Percentiles rank a stretch among this genome's conserved stretches.
Evolutionary conservation across 2,113 vertebrate species (phyloP).

Genomic region (Mormoops blainvillei): DNA sequence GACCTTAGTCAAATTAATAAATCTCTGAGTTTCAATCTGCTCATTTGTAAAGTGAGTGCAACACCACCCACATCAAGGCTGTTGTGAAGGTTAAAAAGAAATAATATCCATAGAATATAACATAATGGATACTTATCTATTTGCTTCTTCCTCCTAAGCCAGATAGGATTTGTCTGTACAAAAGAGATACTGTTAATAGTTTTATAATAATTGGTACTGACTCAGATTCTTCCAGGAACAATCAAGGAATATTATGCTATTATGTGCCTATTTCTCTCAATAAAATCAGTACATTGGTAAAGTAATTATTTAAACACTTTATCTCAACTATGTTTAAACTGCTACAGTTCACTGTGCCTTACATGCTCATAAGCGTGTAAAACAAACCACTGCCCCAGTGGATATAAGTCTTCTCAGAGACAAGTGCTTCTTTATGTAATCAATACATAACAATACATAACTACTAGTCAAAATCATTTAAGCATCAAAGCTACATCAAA

Average conservation of each 20-base stretch:
- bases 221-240: constrained; percentile 3
- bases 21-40: neutral
- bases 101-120: neutral
- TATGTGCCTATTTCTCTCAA: neutral
- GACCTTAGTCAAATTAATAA: constrained; percentile 9
- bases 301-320: constrained; percentile 20
- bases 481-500: neutral
- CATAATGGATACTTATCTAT: neutral
- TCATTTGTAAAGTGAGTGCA: neutral
- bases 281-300: constrained; percentile 14
- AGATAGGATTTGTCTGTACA: neutral
- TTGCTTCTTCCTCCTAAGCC: constrained; percentile 7
- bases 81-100: constrained; percentile 4
- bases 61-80: neutral
- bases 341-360: neutral
- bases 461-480: constrained; percentile 8
- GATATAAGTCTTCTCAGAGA: neutral
- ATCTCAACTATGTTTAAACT: constrained; percentile 2
- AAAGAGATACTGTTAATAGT: neutral
- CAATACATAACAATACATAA: neutral
- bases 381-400: neutral
- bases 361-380: neutral
- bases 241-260: neutral
- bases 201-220: constrained; percentile 4
- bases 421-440: neutral